These are phyloP conservation scores for Muscina levida DNA, from an alignment of 2,888 invertebrate genomes.

Conservation along the genomic window DNA sequence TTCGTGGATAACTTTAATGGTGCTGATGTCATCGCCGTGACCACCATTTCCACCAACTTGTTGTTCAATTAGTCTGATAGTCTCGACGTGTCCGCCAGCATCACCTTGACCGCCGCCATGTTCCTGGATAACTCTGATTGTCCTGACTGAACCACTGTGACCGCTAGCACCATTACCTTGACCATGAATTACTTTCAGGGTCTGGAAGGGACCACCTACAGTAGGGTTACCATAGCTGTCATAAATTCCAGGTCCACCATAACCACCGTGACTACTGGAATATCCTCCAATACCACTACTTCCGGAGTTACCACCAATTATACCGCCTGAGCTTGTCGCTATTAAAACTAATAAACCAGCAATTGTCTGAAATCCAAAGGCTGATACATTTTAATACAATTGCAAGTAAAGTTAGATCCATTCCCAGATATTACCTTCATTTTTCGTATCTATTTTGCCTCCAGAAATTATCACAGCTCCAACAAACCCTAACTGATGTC, in stretches of 20 bases:
- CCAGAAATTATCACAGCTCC: constrained; percentile 37
- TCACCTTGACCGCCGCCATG: constrained; percentile 31
- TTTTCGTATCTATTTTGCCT: constrained; percentile 52
- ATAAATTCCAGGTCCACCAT: constrained; percentile 54
- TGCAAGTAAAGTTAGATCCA: not conserved
- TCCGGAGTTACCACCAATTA: constrained; percentile 46
- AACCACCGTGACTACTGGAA: constrained; percentile 57
- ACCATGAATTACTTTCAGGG: constrained; percentile 72
- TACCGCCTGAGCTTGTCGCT: constrained; percentile 63
- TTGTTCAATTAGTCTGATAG: constrained; percentile 47
- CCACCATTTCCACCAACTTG: constrained; percentile 19
- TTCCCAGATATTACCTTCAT: constrained; percentile 58
- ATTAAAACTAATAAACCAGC: constrained; percentile 62
- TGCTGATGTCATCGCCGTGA: constrained; percentile 61
- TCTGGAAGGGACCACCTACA: constrained; percentile 67
- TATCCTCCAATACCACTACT: constrained; percentile 46
- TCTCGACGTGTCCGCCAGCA: constrained; percentile 39
- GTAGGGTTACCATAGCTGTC: too few relatives aligned
- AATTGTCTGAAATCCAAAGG: constrained; percentile 49
- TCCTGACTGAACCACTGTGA: constrained; percentile 33
- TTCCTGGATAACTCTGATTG: constrained; percentile 46
- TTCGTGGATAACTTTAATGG: constrained; percentile 67
- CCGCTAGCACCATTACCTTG: constrained; percentile 46
- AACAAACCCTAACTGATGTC: constrained; percentile 55
- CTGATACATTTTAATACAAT: not conserved